Evolutionary conservation across 2,113 vertebrate genomes (phyloP), one percentile per base, ranked within the genome.

Genomic region (Tetrax tetrax): DNA sequence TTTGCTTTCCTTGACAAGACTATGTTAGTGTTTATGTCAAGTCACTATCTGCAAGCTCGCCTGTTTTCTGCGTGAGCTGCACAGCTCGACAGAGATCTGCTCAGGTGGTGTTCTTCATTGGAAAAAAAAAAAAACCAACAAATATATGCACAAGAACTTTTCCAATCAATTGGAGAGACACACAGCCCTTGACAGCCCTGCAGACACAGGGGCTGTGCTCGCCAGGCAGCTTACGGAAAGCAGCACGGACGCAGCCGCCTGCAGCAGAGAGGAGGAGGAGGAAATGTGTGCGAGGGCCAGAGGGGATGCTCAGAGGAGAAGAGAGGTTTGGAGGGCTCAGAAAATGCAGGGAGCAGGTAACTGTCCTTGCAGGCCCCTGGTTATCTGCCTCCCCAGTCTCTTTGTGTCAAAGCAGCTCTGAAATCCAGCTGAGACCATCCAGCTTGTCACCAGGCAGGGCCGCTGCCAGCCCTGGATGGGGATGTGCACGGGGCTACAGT

Each of bases 71-170:
- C 35, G 21, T 2, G 33, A 93, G 89, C 89, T 0, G 1, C 0
- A 0, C 57, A 10, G n/a, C 41, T 68, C 13, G 38, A 74, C 41
- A 70, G 37, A 82, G 65, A 85, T 43, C 77, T 82, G 81, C 57
- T 97, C 95, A 97, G 96, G 89, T 96, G 94, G 69, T 72, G 70
- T 3, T 85, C 64, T 71, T 96, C 95, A 89, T 14, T 31, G 24
- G 24, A 56, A 4, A 2, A 12, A 83, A 69, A 37, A 80, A 48
- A 45, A 70, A 13, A 65, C 7, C 7, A 76, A 43, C n/a, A 74
- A 90, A 87, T 28, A 75, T 10, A 78, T 59, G 77, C 91, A 87
- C 29, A 85, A 84, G 93, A 96, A 96, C 89, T 96, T 97, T 96
- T 72, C 84, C 93, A 81, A 93, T 97, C 96, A 95, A 96, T 94